phyloP scores from a whole-genome alignment of 2,113 vertebrate species.

The Chloebia gouldiae region DNA sequence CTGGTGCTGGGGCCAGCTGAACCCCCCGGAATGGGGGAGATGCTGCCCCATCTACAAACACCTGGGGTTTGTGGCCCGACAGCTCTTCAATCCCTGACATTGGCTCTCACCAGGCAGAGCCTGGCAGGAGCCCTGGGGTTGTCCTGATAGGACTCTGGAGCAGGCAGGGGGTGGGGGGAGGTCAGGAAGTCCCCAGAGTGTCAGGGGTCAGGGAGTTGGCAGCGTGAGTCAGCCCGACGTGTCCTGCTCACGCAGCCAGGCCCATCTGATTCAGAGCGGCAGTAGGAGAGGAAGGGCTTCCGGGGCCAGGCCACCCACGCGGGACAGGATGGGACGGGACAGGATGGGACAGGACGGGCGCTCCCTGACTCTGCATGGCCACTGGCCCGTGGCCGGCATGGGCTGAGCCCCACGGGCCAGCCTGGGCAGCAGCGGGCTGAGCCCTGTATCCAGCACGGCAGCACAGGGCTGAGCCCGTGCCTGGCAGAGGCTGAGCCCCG shows the following conservation, averaged over 20 bases:
- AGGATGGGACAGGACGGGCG: fast-evolving
- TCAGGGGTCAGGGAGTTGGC: slow-evolving; percentile 2
- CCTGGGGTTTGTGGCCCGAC: neutral
- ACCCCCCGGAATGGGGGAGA: fast-evolving
- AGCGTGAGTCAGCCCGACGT: slow-evolving; percentile 10
- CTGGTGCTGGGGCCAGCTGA: neutral
- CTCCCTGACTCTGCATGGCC: neutral
- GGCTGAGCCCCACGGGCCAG: neutral
- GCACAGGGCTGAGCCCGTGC: neutral
- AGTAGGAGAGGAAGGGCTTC: slow-evolving; percentile 26
- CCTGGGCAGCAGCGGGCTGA: neutral
- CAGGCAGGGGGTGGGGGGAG: neutral
- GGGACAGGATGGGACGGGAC: neutral
- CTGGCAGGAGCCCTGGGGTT: neutral
- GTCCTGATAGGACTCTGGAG: neutral
- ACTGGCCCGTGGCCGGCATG: fast-evolving
- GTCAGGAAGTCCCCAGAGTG: neutral
- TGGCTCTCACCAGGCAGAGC: neutral
- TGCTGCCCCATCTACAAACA: neutral
- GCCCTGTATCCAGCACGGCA: neutral
- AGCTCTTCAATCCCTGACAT: fast-evolving
- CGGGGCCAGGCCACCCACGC: slow-evolving; percentile 35
- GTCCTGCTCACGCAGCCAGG: slow-evolving; percentile 9
- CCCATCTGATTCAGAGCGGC: slow-evolving; percentile 19
- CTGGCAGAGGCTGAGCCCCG: neutral